These are phyloP conservation scores for Gymnoscelis rufifasciata DNA, from an alignment of 2,888 invertebrate genomes.

Conservation along the genomic window DNA sequence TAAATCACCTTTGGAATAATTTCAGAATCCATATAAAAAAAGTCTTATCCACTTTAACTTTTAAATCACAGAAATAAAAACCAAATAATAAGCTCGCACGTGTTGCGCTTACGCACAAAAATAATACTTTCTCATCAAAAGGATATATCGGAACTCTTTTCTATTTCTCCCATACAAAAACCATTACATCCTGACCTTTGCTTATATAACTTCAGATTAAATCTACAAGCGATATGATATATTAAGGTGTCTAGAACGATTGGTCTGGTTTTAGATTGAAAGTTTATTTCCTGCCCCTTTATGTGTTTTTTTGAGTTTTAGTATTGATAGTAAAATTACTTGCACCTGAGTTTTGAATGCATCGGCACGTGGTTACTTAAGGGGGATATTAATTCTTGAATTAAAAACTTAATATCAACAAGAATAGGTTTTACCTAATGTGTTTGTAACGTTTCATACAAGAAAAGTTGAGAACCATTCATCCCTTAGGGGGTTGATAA, in stretches of 20 bases:
- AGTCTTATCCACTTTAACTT: slow-evolving; percentile 12
- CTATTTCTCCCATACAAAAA: slow-evolving; percentile 14
- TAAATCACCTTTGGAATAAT: too few relatives aligned
- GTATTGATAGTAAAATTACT: not conserved
- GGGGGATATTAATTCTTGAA: too few relatives aligned
- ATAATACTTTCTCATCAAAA: slow-evolving; percentile 38
- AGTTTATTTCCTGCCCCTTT: not conserved
- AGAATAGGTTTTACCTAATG: too few relatives aligned
- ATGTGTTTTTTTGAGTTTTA: too few relatives aligned
- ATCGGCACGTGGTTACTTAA: not conserved
- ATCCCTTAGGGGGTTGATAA: too few relatives aligned
- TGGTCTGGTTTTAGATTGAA: slow-evolving; percentile 5
- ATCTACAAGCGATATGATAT: slow-evolving; percentile 1
- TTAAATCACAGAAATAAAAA: slow-evolving; percentile 22
- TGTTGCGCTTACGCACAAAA: slow-evolving; percentile 42
- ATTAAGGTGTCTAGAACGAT: not conserved
- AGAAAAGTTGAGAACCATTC: too few relatives aligned
- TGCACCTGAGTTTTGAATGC: not conserved
- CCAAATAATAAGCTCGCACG: slow-evolving; percentile 42
- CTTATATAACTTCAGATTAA: slow-evolving; percentile 1
- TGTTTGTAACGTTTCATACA: too few relatives aligned
- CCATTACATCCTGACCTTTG: slow-evolving; percentile 22
- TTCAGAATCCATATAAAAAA: not conserved
- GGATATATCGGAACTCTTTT: slow-evolving; percentile 45
- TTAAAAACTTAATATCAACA: too few relatives aligned